Evolutionary conservation across 2,113 vertebrate genomes (phyloP), one percentile per base, ranked within the genome.

Genomic region (Lasiurus cinereus): DNA sequence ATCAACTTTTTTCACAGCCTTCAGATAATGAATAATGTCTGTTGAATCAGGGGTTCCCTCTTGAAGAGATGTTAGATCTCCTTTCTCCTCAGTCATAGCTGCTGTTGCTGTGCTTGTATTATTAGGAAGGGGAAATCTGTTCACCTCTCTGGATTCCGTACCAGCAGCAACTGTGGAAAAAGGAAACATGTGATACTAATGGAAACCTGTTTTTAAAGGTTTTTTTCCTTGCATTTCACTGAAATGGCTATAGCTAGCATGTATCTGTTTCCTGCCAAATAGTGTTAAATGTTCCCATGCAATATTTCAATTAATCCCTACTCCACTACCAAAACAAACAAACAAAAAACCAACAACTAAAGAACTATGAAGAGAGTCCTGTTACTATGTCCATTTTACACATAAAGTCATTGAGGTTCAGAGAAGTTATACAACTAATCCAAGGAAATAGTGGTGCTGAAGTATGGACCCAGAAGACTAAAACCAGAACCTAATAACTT

Each of bases 151-250:
- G 83, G 77, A 92, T 90, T 96, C 52, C 2, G 3, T 48, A 88
- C 59, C 70, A 94, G 66, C 88, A 86, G 62, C 72, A 96, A 95
- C 84, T 94, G 93, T 86, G 69, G 56, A 96, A 50, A 93, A 90
- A 94, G 70, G 66, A 96, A 93, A 94, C 31, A 96, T 10, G 9
- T 80, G 88, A 96, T 74, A 86, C 91, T 78, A 85, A 83, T 21
- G 36, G 77, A 88, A 84, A 93, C 9, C 52, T 80, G 12, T 11
- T 70, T 76, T 85, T 52, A 46, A 29, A 46, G 59, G 24, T 62
- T 62, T 6, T 6, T n/a, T 89, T 27, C 43, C 59, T 69, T 96
- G 73, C 31, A 46, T 84, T 87, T 78, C 59, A 83, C 64, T 50
- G 33, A 67, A 74, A 90, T 74, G 56, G 8, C 18, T 73, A 62